These are phyloP conservation scores for Mastigias papua DNA, from an alignment of 30 jellyfish, hydroid and myxozoan species.

Conservation along the genomic window DNA sequence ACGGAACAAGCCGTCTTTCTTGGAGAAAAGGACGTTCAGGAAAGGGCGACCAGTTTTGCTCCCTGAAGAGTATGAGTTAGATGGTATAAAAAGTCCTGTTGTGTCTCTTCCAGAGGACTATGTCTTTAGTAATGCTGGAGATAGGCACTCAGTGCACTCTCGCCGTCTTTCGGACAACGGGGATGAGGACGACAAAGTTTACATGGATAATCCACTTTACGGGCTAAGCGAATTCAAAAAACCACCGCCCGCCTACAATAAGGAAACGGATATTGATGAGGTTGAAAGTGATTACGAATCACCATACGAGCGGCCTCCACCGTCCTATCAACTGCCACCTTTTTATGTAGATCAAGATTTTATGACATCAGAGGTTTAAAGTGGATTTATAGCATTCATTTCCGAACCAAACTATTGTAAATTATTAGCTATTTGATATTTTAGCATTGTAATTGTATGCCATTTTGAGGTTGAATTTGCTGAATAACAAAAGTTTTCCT, in stretches of 20 bases:
- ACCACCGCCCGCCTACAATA: conserved; percentile 71
- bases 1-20: conserved; percentile 56
- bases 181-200: conserved; percentile 10
- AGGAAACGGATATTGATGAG: conserved; percentile 11
- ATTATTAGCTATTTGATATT: too few species aligned
- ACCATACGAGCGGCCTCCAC: conserved; percentile 67
- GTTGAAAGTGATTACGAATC: conserved; percentile 43
- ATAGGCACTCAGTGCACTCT: not conserved
- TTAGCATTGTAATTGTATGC: too few species aligned
- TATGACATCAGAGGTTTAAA: conserved; percentile 72
- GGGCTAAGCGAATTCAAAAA: conserved; percentile 29
- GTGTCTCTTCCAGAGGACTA: conserved; percentile 64
- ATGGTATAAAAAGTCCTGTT: conserved; percentile 12
- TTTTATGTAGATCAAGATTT: conserved; percentile 27
- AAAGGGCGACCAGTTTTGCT: conserved; percentile 75
- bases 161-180: conserved; percentile 27
- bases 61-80: conserved; percentile 72
- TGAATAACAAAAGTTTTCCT: too few species aligned
- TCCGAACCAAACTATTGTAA: too few species aligned
- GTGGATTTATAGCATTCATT: not conserved
- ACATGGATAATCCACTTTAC: conserved; percentile 27
- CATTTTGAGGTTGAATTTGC: too few species aligned
- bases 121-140: not conserved
- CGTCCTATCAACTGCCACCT: conserved; percentile 64
- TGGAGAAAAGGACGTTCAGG: conserved; percentile 57